Base-by-base conservation (phyloP, 2,888 invertebrate genomes). In the Acheta domesticus region DNA sequence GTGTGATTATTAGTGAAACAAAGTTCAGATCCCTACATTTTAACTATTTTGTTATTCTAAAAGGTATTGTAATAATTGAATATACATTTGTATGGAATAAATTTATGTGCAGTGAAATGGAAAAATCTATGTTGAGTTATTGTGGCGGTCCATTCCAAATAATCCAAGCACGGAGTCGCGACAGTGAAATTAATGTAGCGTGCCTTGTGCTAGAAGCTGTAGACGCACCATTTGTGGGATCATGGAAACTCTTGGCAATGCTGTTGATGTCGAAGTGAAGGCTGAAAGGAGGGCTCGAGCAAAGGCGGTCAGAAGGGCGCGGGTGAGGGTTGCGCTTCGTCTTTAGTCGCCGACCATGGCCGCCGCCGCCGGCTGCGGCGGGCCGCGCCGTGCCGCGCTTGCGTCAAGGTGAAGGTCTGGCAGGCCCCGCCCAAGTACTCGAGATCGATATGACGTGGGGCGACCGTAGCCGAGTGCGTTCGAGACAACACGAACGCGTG, bases 21-120 rank as follows among this genome's bases (percentile, higher is more conserved):
- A 62, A 62, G 62, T 62, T 62, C 62, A 62, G 62, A 62, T 62
- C 62, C 62, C 62, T 62, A 62, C 62, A 62, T 62, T 62, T 62
- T 62, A 62, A 62, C 62, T 62, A 62, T 62, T 62, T 62, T 62
- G 62, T 62, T 62, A 62, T 62, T 62, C n/a, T 62, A n/a, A 62
- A 62, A 62, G 62, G 62, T 62, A 62, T 62, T 62, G 62, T 62
- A 62, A 62, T 62, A 62, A 62, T 62, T 62, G 62, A 62, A 62
- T 62, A 62, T 62, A 62, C 62, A 62, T 62, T 62, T 62, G 62
- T 62, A 62, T 62, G 62, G 62, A 62, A 62, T 62, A 62, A 62
- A 62, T 62, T 62, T 62, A 62, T 62, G 62, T 62, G 62, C 62
- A 62, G 62, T 62, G 62, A 62, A 62, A 62, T 62, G 16, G 62